Evolutionary conservation across 2,888 invertebrate species (phyloP), one percentile per base, ranked within the genome.

Genomic region (Drosophila leonis): DNA sequence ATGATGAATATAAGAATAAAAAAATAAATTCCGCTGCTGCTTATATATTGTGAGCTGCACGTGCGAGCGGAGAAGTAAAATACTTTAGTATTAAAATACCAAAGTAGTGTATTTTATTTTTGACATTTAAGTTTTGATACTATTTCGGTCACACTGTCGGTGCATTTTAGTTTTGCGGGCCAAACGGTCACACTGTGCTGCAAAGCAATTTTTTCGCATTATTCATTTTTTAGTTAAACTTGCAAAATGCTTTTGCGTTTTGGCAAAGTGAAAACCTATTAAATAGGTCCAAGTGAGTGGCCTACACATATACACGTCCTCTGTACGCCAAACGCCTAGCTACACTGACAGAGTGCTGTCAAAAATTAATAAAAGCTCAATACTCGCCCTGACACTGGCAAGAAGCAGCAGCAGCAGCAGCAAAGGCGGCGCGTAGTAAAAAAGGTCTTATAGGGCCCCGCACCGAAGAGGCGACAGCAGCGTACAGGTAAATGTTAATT

Each of bases 121-220:
- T 51, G 42, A n/a, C 39, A 39, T 64, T 54, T 42, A n/a, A 2
- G 7, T 20, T 29, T 13, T 3, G 18, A 24, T 4, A 46, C 29
- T 10, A 48, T n/a, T 72, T 0, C 42, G 61, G 52, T 56, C 42
- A 61, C 56, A 56, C 41, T 27, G 0, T 20, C 15, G 12, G 6
- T 12, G 54, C 20, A 55, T 75, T 77, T 72, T 56, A 10, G 46
- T 51, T 59, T 55, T 66, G 46, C 54, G 29, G 20, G 24, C 31
- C 20, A 51, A 65, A 75, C 78, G 85, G 82, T 84, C 82, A 81
- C 84, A 75, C 64, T 55, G 44, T 55, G 55, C 49, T 83, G 77
- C 74, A 66, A 68, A 81, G 86, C 85, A 76, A 84, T 88, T 80
- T 79, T 78, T 78, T 78, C 78, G 78, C 78, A 78, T 81, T 78